Evolutionary conservation across 2,797 vertebrate species (phyloP).

Genomic region (Acipenser ruthenus): DNA sequence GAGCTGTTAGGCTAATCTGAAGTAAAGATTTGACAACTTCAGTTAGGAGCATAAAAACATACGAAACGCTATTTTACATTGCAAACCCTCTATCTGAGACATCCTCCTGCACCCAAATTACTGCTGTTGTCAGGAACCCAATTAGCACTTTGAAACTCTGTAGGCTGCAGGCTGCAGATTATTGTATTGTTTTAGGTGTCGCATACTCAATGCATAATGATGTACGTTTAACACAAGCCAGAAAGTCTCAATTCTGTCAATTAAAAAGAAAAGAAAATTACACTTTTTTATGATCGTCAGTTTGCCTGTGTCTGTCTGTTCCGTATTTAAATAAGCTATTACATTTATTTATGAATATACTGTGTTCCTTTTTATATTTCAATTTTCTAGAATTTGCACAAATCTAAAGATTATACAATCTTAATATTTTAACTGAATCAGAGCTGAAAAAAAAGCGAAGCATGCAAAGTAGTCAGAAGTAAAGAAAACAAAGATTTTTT

Average conservation of each 20-base stretch:
- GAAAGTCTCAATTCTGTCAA: conserved; percentile 46
- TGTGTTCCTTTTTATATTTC: too few species aligned
- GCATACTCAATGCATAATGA: conserved; percentile 53
- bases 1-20: conserved; percentile 7
- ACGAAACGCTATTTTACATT: conserved; percentile 29
- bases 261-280: conserved; percentile 52
- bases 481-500: conserved; percentile 19
- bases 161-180: conserved; percentile 50
- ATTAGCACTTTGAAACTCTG: conserved; percentile 37
- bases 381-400: too few species aligned
- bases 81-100: conserved; percentile 36
- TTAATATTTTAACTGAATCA: too few species aligned
- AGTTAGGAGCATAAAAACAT: conserved; percentile 30
- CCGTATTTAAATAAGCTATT: too few species aligned
- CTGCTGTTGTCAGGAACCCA: conserved; percentile 35
- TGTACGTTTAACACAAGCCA: conserved; percentile 43
- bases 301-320: too few species aligned
- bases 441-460: too few species aligned
- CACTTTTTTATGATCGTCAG: too few species aligned
- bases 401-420: too few species aligned
- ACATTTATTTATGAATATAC: too few species aligned
- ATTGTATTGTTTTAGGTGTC: conserved; percentile 46
- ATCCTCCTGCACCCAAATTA: conserved; percentile 55
- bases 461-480: too few species aligned
- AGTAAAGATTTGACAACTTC: conserved; percentile 20